A percentile compares a stretch with the other conserved stretches of the same genome.
phyloP scores from a whole-genome alignment of 1,140 invertebrate genomes.

The Zaprionus lachaisei region DNA sequence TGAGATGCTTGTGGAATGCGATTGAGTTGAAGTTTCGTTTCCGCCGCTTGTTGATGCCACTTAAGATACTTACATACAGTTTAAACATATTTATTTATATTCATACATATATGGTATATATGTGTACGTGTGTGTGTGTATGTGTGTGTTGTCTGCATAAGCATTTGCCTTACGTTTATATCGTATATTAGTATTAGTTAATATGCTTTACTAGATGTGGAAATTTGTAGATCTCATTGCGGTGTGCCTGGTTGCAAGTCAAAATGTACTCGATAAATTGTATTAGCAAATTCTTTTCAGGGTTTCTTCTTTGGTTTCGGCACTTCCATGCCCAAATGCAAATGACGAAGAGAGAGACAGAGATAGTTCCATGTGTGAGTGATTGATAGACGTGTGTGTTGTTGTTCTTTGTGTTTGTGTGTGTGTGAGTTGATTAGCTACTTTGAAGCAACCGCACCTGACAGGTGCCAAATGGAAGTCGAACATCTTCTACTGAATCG shows the following conservation, averaged over 20 bases:
- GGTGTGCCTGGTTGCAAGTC: slow-evolving; percentile 55
- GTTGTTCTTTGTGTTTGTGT: slow-evolving; percentile 16
- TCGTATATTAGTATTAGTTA: slow-evolving; percentile 56
- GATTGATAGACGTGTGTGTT: slow-evolving; percentile 13
- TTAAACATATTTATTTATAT: slow-evolving; percentile 69
- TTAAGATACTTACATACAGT: slow-evolving; percentile 66
- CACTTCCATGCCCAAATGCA: slow-evolving; percentile 31
- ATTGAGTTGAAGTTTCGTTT: slow-evolving; percentile 40
- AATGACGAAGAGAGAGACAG: slow-evolving; percentile 12
- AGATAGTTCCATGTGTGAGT: slow-evolving; percentile 6
- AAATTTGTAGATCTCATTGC: slow-evolving; percentile 60
- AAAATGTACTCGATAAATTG: slow-evolving; percentile 33
- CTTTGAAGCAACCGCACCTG: slow-evolving; percentile 51
- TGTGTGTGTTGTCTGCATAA: slow-evolving; percentile 32
- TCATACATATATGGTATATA: slow-evolving; percentile 45
- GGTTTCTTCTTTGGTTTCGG: slow-evolving; percentile 14
- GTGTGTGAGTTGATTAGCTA: slow-evolving; percentile 23
- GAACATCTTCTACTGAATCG: slow-evolving; percentile 40
- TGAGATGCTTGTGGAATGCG: slow-evolving; percentile 13
- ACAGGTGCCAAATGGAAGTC: slow-evolving; percentile 47
- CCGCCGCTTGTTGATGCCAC: slow-evolving; percentile 69
- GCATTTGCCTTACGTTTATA: slow-evolving; percentile 59
- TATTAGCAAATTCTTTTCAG: slow-evolving; percentile 38
- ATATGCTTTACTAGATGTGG: slow-evolving; percentile 47
- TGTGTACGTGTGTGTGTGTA: slow-evolving; percentile 38